Base-by-base conservation (phyloP, 2,888 invertebrate species). In the Drosophila neutralis region DNA sequence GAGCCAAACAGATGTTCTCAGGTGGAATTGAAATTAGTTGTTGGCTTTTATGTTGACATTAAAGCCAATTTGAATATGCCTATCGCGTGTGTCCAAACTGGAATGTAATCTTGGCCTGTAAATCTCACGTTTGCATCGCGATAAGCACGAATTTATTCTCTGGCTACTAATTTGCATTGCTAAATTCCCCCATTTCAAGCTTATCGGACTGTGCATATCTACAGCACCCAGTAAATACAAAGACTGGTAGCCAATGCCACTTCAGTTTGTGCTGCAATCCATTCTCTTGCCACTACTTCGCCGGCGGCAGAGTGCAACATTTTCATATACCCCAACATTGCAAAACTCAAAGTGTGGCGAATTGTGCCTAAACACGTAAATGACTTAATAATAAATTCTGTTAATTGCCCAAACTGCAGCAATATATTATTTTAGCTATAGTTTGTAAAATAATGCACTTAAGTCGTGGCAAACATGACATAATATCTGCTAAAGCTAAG, bases 101-200 rank as follows among this genome's bases (percentile, higher is more conserved):
- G 13, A 40, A 40, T 86, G 27, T 27, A 40, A 40, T 88, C 77
- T 86, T 45, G 61, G 53, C 57, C 57, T 31, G 62, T 31, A 65
- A 60, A 73, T 62, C 70, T 54, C 57, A 61, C 58, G 48, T 57
- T 69, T 58, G 35, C 51, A 78, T 78, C 73, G 66, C 59, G 73
- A 69, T 73, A 74, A 60, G 53, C 33, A 24, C 29, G 49, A 67
- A 58, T 60, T 68, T 66, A 70, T 79, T 69, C 71, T 65, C 66
- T 56, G 67, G 65, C 54, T 69, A 60, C 59, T 69, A 73, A 85
- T 87, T 87, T 85, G 69, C 70, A 89, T 82, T 85, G 90, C 90
- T 79, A 80, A 87, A 71, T 61, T 53, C 10, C 56, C 76, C 36
- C 38, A n/a, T 38, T 80, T 58, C 38, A n/a, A 18, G 51, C 64